These are phyloP conservation scores for Neolamprologus brichardi DNA, from an alignment of 2,113 vertebrate species.

Conservation along the genomic window DNA sequence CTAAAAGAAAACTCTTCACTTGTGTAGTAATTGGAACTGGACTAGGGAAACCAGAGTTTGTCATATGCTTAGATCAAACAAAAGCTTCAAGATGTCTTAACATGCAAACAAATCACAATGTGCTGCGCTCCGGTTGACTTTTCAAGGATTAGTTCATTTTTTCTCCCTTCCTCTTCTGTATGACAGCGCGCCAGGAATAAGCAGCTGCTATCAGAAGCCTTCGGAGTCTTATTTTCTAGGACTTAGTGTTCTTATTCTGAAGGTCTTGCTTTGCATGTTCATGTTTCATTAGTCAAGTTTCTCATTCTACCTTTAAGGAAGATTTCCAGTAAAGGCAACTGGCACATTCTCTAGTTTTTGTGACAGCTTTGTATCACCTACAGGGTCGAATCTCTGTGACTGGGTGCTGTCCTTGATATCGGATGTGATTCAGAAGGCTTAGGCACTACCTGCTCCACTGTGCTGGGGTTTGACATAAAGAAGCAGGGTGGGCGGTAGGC, in stretches of 20 bases:
- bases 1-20: neutral
- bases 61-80: neutral
- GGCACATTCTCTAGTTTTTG: neutral
- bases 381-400: neutral
- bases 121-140: neutral
- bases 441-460: neutral
- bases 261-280: neutral
- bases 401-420: neutral
- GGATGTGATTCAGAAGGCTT: neutral
- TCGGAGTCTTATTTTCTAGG: neutral
- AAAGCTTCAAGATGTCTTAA: neutral
- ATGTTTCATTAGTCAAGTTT: neutral
- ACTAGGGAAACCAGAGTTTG: neutral
- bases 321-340: neutral
- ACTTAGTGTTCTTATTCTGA: neutral
- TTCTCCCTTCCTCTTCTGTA: neutral
- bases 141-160: neutral
- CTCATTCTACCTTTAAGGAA: neutral
- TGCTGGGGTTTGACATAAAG: slow-evolving; percentile 31
- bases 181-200: neutral
- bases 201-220: neutral
- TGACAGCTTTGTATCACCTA: neutral
- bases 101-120: neutral
- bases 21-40: neutral
- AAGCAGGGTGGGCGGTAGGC: neutral